A percentile compares a stretch with the other conserved stretches of the same genome.
phyloP scores from a whole-genome alignment of 2,113 vertebrate species.

The Microcebus ravelobensis region DNA sequence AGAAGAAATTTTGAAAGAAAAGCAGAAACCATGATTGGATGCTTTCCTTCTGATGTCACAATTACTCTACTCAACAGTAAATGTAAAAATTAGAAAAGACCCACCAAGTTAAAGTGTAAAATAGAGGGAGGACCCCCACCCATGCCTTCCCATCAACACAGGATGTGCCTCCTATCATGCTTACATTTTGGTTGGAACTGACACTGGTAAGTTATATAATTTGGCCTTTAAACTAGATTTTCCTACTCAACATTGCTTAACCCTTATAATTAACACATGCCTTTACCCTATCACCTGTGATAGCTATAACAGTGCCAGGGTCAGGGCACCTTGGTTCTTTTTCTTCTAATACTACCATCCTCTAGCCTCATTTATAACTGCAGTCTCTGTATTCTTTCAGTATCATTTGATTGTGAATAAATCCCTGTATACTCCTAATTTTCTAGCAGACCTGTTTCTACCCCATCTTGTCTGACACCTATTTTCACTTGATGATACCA shows the following conservation, averaged over 20 bases:
- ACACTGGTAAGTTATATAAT: background rate
- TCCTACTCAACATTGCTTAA: background rate
- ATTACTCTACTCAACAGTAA: slow-evolving; percentile 66
- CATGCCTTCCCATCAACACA: background rate
- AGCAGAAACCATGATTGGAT: slow-evolving; percentile 67
- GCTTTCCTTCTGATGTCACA: slow-evolving; percentile 75
- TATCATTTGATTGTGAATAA: background rate
- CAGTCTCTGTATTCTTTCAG: background rate
- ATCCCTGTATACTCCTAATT: background rate
- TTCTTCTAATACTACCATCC: background rate
- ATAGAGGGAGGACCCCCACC: background rate
- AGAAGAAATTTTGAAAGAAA: slow-evolving; percentile 39
- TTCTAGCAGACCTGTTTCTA: background rate
- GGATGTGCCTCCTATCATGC: background rate
- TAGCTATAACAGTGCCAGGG: background rate
- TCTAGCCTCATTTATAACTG: background rate
- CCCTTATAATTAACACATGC: background rate
- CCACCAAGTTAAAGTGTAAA: background rate
- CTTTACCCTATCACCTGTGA: background rate
- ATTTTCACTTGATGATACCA: background rate
- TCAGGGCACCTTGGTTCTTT: background rate
- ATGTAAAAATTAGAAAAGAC: slow-evolving; percentile 36
- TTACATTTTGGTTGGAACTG: background rate
- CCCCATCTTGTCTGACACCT: background rate
- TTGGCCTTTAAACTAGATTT: background rate